Base-by-base conservation (phyloP, 1,140 invertebrate species). In the Lanistes nyassanus region DNA sequence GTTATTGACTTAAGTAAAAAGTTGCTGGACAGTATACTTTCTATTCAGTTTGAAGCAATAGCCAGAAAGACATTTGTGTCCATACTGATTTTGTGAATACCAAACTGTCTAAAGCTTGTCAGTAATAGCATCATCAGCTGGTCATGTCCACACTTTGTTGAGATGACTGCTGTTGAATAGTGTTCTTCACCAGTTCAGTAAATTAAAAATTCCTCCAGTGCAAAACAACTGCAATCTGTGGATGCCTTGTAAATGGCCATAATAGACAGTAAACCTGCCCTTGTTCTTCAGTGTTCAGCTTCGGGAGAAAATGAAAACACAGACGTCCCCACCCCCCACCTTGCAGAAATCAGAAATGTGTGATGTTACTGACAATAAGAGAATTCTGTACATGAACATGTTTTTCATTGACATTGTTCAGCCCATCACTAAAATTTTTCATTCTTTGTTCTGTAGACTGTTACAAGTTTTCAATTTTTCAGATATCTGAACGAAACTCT, bases 241-340 rank as follows among this genome's bases (percentile, higher is more conserved):
- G 65, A 67, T 67, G 65, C 65, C 65, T 42, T 36, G 34, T 42
- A 23, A 39, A 42, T n/a, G 26, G 39, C 36, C 65, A 37, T 42
- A 23, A 67, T 42, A 67, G 65, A 67, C 65, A 67, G 65, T 67
- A 37, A 26, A 37, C 65, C 65, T 67, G 37, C 65, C 37, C 36
- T n/a, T 67, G 65, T 37, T 39, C 39, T 19, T 31, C 65, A 21
- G 62, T 64, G 65, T 67, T 67, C 34, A 72, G 70, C 70, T 72
- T 72, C 55, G 70, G 70, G 70, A 62, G 55, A 62, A 72, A 72
- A 72, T 72, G 70, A 62, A 72, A 67, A 67, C 65, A 67, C 65
- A 42, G 65, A 39, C 21, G 0, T 39, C 36, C 19, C 42, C 19
- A 13, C 9, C 42, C 42, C 42, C 37, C 9, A 64, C 23, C 42